These are phyloP conservation scores for Meriones unguiculatus DNA, from an alignment of 2,113 vertebrate genomes.

Conservation along the genomic window DNA sequence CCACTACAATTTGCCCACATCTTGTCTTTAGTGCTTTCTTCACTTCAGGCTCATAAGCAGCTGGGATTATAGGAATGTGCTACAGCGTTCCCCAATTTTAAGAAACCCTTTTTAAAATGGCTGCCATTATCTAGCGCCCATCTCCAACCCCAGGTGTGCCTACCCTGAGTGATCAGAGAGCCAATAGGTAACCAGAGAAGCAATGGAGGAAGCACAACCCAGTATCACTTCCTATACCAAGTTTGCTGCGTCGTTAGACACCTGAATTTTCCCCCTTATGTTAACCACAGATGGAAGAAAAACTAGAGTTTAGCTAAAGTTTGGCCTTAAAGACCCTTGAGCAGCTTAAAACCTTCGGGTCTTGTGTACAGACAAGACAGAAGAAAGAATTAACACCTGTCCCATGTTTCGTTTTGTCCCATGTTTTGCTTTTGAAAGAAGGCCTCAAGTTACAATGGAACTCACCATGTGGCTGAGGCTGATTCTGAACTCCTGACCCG, in stretches of 20 bases:
- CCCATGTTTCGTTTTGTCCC: neutral
- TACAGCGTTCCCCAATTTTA: neutral
- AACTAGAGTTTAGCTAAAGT: neutral
- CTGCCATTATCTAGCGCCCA: slow-evolving; percentile 7
- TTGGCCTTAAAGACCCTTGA: neutral
- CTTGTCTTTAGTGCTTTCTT: neutral
- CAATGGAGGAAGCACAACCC: neutral
- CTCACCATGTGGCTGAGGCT: neutral
- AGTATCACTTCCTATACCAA: slow-evolving; percentile 1
- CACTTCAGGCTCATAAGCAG: neutral
- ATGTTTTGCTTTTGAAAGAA: neutral
- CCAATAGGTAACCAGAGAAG: slow-evolving; percentile 54
- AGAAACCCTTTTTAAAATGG: neutral
- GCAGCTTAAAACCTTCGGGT: slow-evolving; percentile 46
- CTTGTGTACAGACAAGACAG: slow-evolving; percentile 7
- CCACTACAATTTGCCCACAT: neutral
- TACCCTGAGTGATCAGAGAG: slow-evolving; percentile 48
- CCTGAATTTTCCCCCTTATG: slow-evolving; percentile 23
- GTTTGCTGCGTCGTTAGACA: slow-evolving; percentile 7
- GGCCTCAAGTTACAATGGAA: neutral
- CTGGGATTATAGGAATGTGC: neutral
- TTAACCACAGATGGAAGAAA: slow-evolving; percentile 30
- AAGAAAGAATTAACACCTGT: slow-evolving; percentile 30
- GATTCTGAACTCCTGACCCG: neutral
- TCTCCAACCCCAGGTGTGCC: slow-evolving; percentile 35